phyloP scores from a whole-genome alignment of 2,888 invertebrate species.

The Adineta ricciae region DNA sequence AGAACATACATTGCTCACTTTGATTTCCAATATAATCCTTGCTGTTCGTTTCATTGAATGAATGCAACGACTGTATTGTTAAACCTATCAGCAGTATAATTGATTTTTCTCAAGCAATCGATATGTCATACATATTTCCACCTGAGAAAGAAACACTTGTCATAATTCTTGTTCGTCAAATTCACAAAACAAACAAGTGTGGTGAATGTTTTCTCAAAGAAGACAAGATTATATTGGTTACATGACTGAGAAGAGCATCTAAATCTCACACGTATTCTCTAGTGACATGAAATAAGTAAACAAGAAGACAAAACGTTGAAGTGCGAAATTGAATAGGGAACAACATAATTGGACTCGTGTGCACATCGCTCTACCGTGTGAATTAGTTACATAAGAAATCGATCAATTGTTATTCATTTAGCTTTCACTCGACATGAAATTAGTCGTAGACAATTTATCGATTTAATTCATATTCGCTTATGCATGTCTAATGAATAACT shows the following conservation, averaged over 20 bases:
- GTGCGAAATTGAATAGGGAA: neutral
- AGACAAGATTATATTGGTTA: neutral
- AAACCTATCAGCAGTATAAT: no score
- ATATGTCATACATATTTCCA: no score
- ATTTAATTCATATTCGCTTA: neutral
- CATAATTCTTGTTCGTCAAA: no score
- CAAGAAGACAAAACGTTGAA: neutral
- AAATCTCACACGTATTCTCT: neutral
- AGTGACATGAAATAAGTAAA: neutral
- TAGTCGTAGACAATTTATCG: neutral
- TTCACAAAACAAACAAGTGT: no score
- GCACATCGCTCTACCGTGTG: neutral
- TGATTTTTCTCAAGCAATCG: no score
- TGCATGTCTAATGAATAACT: neutral
- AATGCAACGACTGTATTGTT: no score
- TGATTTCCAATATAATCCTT: no score
- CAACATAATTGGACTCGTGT: neutral
- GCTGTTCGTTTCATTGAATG: no score
- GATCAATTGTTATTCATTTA: neutral
- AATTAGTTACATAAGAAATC: neutral
- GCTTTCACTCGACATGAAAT: neutral
- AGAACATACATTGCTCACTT: no score
- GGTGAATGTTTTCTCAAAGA: neutral
- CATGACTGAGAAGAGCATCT: neutral
- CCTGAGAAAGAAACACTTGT: no score